Conservation (phyloP, 2,113 vertebrate genomes). For the Ochotona princeps region DNA sequence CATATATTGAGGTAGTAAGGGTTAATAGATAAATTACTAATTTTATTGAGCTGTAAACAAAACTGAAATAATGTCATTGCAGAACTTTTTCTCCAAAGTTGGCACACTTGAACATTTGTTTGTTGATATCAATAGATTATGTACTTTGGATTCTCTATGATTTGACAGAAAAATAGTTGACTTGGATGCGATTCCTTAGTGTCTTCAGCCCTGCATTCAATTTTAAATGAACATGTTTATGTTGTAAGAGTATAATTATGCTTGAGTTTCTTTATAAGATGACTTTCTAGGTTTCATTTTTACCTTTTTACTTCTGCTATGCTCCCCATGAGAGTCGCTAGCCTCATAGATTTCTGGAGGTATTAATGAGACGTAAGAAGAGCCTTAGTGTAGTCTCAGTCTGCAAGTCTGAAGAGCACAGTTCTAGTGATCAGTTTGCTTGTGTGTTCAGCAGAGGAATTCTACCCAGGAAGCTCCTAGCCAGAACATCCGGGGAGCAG, state of each 20-base stretch:
- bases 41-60: conserved; percentile 64
- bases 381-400: neutral
- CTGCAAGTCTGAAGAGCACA: neutral
- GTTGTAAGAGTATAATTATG: conserved; percentile 39
- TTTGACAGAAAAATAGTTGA: neutral
- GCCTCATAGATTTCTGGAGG: conserved; percentile 30
- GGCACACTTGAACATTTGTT: conserved; percentile 50
- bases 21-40: conserved; percentile 19
- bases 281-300: neutral
- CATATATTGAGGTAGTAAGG: neutral
- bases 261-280: conserved; percentile 29
- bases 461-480: neutral
- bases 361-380: conserved; percentile 54
- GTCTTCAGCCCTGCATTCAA: neutral
- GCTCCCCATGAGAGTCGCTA: conserved; percentile 48
- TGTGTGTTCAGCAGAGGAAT: neutral
- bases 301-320: neutral
- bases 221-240: conserved; percentile 53
- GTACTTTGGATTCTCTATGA: neutral
- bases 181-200: neutral
- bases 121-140: conserved; percentile 62
- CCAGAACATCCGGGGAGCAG: neutral
- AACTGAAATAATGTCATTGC: conserved; percentile 66
- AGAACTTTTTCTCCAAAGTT: neutral
- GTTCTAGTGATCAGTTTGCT: neutral